Evolutionary conservation across 1,140 invertebrate species (phyloP).

Genomic region (Hestina assimilis): DNA sequence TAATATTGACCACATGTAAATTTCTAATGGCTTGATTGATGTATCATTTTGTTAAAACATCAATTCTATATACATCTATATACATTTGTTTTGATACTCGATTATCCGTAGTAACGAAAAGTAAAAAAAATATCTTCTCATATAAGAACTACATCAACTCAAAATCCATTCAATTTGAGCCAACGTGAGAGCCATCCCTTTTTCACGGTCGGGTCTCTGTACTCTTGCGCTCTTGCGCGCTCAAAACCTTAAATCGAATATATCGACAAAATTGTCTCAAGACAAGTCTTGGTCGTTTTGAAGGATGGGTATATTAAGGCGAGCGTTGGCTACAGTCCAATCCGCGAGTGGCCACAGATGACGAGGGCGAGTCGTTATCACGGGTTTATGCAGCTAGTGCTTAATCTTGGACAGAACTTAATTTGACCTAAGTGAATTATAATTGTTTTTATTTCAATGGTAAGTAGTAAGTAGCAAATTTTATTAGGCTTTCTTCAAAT

Average conservation of each 20-base stretch:
- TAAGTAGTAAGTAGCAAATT: too few species aligned
- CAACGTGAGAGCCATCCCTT: too few species aligned
- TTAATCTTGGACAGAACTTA: constrained; percentile 21
- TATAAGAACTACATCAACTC: neutral
- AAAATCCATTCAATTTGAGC: neutral
- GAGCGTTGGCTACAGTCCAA: constrained; percentile 57
- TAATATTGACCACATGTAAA: too few species aligned
- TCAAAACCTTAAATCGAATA: neutral
- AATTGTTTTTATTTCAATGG: neutral
- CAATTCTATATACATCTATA: too few species aligned
- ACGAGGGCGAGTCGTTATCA: constrained; percentile 52
- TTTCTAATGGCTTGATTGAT: too few species aligned
- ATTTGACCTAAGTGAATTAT: constrained; percentile 16
- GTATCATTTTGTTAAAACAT: too few species aligned
- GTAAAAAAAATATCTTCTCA: neutral
- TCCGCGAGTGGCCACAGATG: constrained; percentile 60
- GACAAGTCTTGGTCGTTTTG: neutral
- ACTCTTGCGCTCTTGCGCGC: too few species aligned
- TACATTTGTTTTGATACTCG: too few species aligned
- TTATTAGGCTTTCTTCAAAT: too few species aligned
- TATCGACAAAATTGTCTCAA: neutral
- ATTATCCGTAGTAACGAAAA: neutral
- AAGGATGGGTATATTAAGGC: constrained; percentile 19
- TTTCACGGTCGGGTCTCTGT: too few species aligned
- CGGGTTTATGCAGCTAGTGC: constrained; percentile 2